phyloP scores from a whole-genome alignment of 1,140 invertebrate species.

The Metaphire vulgaris region DNA sequence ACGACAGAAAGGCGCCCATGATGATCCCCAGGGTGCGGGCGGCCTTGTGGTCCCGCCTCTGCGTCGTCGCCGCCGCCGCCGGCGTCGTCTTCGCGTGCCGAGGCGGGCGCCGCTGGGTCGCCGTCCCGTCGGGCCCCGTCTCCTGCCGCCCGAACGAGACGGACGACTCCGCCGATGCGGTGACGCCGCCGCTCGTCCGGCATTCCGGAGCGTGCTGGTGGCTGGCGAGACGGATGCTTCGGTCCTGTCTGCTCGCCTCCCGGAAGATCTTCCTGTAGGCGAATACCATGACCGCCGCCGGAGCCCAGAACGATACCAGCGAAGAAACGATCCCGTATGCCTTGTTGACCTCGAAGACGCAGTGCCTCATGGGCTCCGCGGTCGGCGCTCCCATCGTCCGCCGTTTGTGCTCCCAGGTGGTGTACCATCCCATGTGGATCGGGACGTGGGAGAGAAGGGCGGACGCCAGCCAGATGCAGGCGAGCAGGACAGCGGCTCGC shows the following conservation, averaged over 20 bases:
- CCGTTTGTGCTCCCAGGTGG: slow-evolving; percentile 32
- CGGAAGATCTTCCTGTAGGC: slow-evolving; percentile 77
- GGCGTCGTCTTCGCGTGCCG: slow-evolving; percentile 47
- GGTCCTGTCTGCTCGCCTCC: slow-evolving; percentile 78
- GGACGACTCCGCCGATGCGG: neutral
- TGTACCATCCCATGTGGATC: slow-evolving; percentile 50
- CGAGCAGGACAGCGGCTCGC: slow-evolving; percentile 46
- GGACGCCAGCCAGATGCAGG: slow-evolving; percentile 47
- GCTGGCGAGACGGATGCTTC: neutral
- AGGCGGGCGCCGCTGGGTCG: neutral
- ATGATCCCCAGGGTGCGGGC: slow-evolving; percentile 91
- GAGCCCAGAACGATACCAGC: slow-evolving; percentile 92
- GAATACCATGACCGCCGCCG: slow-evolving; percentile 87
- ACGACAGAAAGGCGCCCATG: slow-evolving; percentile 87
- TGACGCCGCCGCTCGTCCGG: neutral
- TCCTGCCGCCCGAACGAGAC: neutral
- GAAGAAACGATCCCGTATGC: slow-evolving; percentile 84
- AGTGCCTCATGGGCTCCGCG: neutral
- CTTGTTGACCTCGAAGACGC: slow-evolving; percentile 73
- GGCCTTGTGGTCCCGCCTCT: slow-evolving; percentile 92
- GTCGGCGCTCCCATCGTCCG: neutral
- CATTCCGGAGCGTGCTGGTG: too few species aligned
- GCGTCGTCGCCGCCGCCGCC: too few species aligned
- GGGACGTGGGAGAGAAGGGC: slow-evolving; percentile 51
- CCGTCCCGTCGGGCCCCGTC: neutral